phyloP scores from a whole-genome alignment of 2,113 vertebrate genomes.

The Myanophis thanlyinensis region DNA sequence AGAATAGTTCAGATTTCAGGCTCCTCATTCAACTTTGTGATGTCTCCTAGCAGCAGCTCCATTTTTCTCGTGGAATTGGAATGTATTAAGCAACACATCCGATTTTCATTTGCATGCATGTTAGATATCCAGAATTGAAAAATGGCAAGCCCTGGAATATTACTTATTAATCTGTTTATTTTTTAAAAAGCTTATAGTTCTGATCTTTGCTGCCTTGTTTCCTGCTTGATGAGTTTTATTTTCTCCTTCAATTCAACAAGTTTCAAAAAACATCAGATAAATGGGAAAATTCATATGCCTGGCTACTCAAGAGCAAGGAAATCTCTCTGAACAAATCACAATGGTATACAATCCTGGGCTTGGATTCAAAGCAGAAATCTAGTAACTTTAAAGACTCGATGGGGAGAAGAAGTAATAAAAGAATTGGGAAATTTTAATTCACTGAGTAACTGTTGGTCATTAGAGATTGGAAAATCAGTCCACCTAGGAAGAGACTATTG shows the following conservation, averaged over 20 bases:
- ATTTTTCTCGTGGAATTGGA: background rate
- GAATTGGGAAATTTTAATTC: slow-evolving; percentile 27
- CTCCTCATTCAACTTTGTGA: background rate
- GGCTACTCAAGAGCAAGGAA: background rate
- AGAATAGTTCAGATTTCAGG: background rate
- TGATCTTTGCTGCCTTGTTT: background rate
- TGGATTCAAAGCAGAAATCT: background rate
- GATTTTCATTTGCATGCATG: background rate
- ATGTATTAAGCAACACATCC: background rate
- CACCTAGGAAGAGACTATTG: slow-evolving; percentile 28
- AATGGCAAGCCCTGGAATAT: background rate
- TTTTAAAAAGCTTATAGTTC: background rate
- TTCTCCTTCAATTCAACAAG: background rate
- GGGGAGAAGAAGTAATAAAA: slow-evolving; percentile 10
- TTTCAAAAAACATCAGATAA: background rate
- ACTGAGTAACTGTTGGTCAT: slow-evolving; percentile 19
- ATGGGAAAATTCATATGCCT: background rate
- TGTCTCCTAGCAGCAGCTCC: background rate
- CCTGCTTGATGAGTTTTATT: background rate
- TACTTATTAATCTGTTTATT: background rate
- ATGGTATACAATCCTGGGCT: background rate
- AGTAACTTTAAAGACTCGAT: background rate
- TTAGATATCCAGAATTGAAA: background rate
- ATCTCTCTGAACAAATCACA: background rate
- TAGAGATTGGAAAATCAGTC: slow-evolving; percentile 52